phyloP scores from a whole-genome alignment of 2,797 vertebrate genomes.

The Argya squamiceps region DNA sequence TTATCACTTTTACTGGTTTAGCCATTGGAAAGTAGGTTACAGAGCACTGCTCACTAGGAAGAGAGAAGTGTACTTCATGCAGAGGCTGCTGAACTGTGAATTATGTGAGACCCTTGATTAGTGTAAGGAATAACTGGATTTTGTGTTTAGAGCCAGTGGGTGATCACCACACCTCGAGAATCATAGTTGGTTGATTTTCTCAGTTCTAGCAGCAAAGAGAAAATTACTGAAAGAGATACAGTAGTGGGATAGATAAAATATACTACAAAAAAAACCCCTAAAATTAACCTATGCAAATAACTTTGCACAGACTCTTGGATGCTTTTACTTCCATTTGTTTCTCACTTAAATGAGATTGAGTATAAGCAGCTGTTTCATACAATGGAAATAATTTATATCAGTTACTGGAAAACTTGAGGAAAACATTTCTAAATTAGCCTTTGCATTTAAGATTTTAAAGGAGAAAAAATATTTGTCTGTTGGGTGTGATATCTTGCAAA shows the following conservation, averaged over 20 bases:
- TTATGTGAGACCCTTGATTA: neutral
- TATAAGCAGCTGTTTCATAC: neutral
- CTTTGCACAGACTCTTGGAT: neutral
- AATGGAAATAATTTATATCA: neutral
- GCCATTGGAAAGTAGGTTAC: neutral
- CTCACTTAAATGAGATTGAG: conserved; percentile 15
- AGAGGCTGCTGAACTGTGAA: neutral
- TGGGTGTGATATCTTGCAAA: neutral
- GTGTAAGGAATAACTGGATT: neutral
- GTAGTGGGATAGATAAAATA: neutral
- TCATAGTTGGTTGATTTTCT: neutral
- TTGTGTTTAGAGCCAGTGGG: neutral
- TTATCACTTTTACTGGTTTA: neutral
- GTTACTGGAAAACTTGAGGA: neutral
- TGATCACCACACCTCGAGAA: neutral
- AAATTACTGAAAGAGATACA: conserved; percentile 21
- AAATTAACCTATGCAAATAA: conserved; percentile 55
- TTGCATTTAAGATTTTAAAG: neutral
- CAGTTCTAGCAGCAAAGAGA: neutral
- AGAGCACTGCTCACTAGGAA: neutral
- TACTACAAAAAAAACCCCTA: neutral
- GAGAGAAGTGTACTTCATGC: too few relatives aligned
- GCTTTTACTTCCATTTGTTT: conserved; percentile 10
- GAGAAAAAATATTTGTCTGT: neutral
- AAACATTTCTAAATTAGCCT: neutral